Evolutionary conservation across 2,113 vertebrate genomes (phyloP), one percentile per base, ranked within the genome.

Genomic region (Ivindomyrus marchei): DNA sequence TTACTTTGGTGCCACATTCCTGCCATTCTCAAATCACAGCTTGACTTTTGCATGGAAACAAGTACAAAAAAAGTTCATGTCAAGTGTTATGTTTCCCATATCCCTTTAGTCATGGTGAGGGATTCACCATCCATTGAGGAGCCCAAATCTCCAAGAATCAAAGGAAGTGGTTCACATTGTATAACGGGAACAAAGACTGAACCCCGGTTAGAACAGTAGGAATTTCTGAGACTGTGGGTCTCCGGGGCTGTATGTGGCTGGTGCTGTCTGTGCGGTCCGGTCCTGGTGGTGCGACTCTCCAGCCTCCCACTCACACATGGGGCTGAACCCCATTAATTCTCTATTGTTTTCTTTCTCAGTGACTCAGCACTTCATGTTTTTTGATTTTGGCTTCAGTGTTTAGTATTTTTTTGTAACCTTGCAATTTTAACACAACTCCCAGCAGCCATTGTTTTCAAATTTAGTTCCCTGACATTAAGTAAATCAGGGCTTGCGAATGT

Each of bases 391-490:
- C 50, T 56, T 87, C 46, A 86, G 17, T 49, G 46, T 87, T 31
- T 27, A 50, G 47, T 53, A 53, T 17, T 36, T 56, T 56, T 87
- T 87, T 36, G 13, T 42, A 87, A 53, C 50, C 50, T 53, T 19
- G 50, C 49, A 42, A 53, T 87, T 87, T 87, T 56, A 87, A 87
- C 13, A 24, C 17, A 50, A 39, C 85, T 53, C 47, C 49, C 85
- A 31, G 45, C 85, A 87, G 85, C 50, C 24, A 89, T 89, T 8
- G 47, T 85, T 56, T 89, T 85, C 52, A 52, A 62, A 36, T 85
- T 89, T 62, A 62, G 53, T 47, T 85, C 89, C 77, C 24, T 58
- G 80, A 62, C 80, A 56, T 62, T 62, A 31, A 62, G 89, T 85
- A 45, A 58, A 85, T 89, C 77, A 17, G 56, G 89, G 24, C 11